Evolutionary conservation across 1,140 invertebrate species (phyloP).

Genomic region (Listronotus oregonensis): DNA sequence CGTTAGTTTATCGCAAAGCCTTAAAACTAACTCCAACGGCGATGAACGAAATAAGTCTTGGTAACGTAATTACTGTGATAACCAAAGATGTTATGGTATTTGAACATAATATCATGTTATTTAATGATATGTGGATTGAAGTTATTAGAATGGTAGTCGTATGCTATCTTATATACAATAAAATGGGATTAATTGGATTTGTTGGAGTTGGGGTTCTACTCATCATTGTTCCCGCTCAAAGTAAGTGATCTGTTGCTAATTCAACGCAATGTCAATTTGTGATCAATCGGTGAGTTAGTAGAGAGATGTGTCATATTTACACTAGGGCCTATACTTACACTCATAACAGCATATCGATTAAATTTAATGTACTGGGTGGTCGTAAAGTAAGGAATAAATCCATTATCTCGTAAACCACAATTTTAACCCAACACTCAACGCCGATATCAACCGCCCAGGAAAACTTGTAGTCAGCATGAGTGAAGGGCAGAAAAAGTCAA

Average conservation of each 20-base stretch:
- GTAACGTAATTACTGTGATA: conserved; percentile 85
- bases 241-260: conserved; percentile 53
- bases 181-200: conserved; percentile 74
- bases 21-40: conserved; percentile 71
- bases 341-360: too few relatives aligned
- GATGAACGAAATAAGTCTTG: conserved; percentile 76
- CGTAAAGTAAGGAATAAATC: too few relatives aligned
- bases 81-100: conserved; percentile 85
- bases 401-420: too few relatives aligned
- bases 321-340: too few relatives aligned
- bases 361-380: too few relatives aligned
- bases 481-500: too few relatives aligned
- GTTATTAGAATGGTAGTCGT: conserved; percentile 77
- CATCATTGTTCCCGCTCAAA: conserved; percentile 81
- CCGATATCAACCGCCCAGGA: too few relatives aligned
- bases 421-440: too few relatives aligned
- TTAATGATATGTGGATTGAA: conserved; percentile 80
- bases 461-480: too few relatives aligned
- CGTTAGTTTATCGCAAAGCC: conserved; percentile 81
- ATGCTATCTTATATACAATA: conserved; percentile 74
- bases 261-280: too few relatives aligned
- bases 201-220: conserved; percentile 79
- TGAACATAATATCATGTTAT: conserved; percentile 68
- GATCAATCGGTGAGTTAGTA: too few relatives aligned
- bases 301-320: too few relatives aligned